Percentiles rank a stretch among this genome's conserved stretches.
Conservation (phyloP, 2,113 vertebrate species). For the Sorex fumeus region DNA sequence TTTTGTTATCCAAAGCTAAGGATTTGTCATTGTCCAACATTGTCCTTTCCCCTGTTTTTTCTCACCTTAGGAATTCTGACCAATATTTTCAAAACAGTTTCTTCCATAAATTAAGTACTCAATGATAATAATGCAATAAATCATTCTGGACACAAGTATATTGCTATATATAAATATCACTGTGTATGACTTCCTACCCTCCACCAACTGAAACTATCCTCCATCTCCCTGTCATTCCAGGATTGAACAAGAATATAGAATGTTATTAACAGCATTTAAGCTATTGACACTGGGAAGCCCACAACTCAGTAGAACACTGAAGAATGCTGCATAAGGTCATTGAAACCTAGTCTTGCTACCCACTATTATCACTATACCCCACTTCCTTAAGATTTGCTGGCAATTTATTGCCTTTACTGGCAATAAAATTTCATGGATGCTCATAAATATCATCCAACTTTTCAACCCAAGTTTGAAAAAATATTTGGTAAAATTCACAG, state of each 20-base stretch:
- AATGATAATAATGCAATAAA: background rate
- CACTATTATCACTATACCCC: background rate
- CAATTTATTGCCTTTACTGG: background rate
- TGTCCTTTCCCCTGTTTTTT: no score
- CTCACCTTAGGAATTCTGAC: background rate
- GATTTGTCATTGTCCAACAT: no score
- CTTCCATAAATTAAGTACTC: background rate
- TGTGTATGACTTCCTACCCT: no score
- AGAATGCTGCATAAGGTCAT: background rate
- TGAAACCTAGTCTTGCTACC: background rate
- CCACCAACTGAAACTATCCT: background rate
- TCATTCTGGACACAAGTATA: background rate
- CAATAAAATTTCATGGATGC: no score
- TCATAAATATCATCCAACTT: background rate
- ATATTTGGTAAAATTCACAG: background rate
- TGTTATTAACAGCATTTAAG: background rate
- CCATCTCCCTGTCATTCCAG: background rate
- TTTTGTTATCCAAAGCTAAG: no score
- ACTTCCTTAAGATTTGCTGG: no score
- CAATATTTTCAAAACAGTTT: background rate
- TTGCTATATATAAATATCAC: accelerated
- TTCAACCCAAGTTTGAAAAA: background rate
- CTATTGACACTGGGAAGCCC: accelerated
- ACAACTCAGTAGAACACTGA: accelerated
- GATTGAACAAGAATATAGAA: background rate